Evolutionary conservation across 2,797 vertebrate species (phyloP).

Genomic region (Rhadinocentrus ornatus): DNA sequence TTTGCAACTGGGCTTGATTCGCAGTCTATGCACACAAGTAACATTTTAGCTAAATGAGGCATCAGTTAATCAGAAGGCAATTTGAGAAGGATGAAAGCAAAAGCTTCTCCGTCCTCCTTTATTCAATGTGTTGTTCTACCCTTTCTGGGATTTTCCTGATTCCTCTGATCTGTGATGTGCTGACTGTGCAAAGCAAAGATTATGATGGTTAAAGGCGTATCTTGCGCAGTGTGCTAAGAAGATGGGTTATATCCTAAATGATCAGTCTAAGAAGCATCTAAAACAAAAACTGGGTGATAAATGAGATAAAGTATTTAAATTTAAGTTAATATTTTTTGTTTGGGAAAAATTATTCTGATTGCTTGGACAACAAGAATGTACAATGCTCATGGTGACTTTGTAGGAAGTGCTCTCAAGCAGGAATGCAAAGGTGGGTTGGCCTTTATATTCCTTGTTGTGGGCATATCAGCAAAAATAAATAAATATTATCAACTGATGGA

Average conservation of each 20-base stretch:
- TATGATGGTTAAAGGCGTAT: constrained; percentile 37
- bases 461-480: too few species aligned
- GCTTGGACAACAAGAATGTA: too few species aligned
- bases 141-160: constrained; percentile 24
- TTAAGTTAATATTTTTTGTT: too few species aligned
- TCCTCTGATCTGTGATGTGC: constrained; percentile 32
- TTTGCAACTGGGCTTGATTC: constrained; percentile 36
- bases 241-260: constrained; percentile 4
- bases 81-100: constrained; percentile 27
- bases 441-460: too few species aligned
- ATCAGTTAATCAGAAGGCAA: constrained; percentile 41
- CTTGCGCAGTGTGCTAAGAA: constrained; percentile 15
- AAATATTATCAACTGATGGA: too few species aligned
- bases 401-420: too few species aligned
- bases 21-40: constrained; percentile 46
- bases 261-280: neutral
- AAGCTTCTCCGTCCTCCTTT: constrained; percentile 7
- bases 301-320: neutral
- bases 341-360: too few species aligned
- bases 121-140: constrained; percentile 3
- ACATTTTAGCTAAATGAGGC: constrained; percentile 65
- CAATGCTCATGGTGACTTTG: too few species aligned
- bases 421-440: too few species aligned
- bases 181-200: constrained; percentile 46
- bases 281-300: neutral